A percentile compares a stretch with the other conserved stretches of the same genome.
phyloP scores from a whole-genome alignment of 2,888 invertebrate species.

The Gortyna flavago region DNA sequence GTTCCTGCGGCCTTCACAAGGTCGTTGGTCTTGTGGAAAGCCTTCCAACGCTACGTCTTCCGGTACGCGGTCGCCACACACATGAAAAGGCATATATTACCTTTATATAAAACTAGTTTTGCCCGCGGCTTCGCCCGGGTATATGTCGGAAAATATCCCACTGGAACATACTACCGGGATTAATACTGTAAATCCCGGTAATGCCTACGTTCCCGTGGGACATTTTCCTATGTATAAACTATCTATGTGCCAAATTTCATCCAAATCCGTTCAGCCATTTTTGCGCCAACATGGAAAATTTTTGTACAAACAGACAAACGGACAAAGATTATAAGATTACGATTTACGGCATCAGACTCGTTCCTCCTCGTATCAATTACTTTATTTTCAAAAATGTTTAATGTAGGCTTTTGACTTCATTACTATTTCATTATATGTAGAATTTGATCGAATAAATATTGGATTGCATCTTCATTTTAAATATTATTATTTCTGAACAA shows the following conservation, averaged over 20 bases:
- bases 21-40: no score
- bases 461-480: background rate
- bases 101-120: background rate
- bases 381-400: background rate
- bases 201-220: background rate
- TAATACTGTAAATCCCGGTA: background rate
- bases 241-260: no score
- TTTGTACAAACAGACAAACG: background rate
- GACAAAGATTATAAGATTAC: background rate
- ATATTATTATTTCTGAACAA: slow-evolving; percentile 1
- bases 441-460: slow-evolving; percentile 2
- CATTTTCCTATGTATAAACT: no score
- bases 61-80: no score
- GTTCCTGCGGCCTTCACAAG: no score
- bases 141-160: background rate
- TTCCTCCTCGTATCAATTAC: background rate
- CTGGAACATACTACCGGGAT: background rate
- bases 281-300: no score
- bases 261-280: no score
- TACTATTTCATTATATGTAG: background rate
- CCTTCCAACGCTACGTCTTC: no score
- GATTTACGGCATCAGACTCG: background rate
- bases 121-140: no score
- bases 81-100: background rate
- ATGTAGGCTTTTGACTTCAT: background rate